phyloP scores from a whole-genome alignment of 2,113 vertebrate genomes.

The Origma solitaria region DNA sequence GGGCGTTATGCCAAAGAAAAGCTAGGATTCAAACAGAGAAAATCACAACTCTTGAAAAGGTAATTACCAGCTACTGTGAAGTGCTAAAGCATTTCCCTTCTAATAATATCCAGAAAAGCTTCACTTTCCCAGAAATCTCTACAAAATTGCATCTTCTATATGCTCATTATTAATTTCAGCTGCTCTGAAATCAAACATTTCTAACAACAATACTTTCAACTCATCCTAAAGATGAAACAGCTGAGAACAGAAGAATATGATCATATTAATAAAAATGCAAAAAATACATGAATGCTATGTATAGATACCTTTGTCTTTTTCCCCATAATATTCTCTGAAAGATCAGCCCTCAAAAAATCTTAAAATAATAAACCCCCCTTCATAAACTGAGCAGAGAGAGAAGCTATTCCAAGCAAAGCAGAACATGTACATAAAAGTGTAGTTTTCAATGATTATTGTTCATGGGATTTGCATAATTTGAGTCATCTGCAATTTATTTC shows the following conservation, averaged over 20 bases:
- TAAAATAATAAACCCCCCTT: neutral
- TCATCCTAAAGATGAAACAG: neutral
- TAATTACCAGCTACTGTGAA: slow-evolving; percentile 16
- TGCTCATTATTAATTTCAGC: neutral
- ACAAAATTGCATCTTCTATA: neutral
- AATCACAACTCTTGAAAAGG: slow-evolving; percentile 15
- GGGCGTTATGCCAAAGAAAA: neutral
- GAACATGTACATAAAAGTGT: neutral
- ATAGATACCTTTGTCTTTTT: neutral
- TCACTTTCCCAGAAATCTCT: neutral
- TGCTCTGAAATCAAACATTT: neutral
- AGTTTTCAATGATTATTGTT: neutral
- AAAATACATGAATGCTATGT: neutral
- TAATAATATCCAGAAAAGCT: slow-evolving; percentile 18
- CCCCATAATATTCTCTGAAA: neutral
- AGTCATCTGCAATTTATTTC: neutral
- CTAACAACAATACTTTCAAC: neutral
- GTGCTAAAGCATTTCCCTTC: neutral
- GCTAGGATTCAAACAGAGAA: neutral
- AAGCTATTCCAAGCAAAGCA: neutral
- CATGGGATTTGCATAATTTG: neutral
- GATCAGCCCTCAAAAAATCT: neutral
- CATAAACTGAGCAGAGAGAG: neutral
- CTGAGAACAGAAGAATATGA: neutral
- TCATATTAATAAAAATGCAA: neutral